Conservation (phyloP, 2,888 invertebrate species). For the Anodontia alba region DNA sequence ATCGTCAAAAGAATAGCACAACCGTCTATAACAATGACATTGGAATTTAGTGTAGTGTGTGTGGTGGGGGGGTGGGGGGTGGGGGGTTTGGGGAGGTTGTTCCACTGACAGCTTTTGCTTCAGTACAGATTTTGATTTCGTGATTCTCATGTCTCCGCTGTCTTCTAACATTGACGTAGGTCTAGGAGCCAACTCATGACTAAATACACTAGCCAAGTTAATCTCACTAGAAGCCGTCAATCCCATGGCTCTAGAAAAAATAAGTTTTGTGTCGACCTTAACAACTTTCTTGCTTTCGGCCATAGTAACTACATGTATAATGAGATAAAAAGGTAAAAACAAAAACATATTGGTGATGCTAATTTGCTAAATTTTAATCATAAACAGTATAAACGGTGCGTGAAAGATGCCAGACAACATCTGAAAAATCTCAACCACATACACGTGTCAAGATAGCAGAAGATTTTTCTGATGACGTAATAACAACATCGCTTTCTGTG, state of each 20-base stretch:
- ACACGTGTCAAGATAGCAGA: no score
- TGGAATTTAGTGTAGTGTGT: background rate
- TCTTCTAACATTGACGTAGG: slow-evolving; percentile 53
- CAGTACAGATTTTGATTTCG: slow-evolving; percentile 44
- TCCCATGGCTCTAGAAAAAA: slow-evolving; percentile 41
- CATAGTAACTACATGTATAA: slow-evolving; percentile 7
- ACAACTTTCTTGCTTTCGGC: background rate
- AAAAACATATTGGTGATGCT: no score
- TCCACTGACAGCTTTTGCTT: slow-evolving; percentile 33
- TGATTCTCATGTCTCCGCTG: slow-evolving; percentile 42
- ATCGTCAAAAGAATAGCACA: slow-evolving; percentile 49
- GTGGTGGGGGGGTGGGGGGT: no score
- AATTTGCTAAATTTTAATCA: no score
- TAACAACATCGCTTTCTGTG: no score
- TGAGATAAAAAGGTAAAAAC: no score
- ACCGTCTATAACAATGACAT: slow-evolving; percentile 45
- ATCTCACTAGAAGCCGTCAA: slow-evolving; percentile 21
- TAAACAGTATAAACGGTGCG: no score
- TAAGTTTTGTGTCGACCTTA: slow-evolving; percentile 25
- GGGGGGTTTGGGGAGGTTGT: no score
- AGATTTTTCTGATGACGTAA: no score
- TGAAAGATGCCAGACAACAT: no score
- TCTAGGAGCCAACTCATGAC: slow-evolving; percentile 48
- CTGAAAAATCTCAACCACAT: no score
- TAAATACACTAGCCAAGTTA: slow-evolving; percentile 30